phyloP scores from a whole-genome alignment of 2,797 vertebrate genomes.

The Pseudomugil tenellus region DNA sequence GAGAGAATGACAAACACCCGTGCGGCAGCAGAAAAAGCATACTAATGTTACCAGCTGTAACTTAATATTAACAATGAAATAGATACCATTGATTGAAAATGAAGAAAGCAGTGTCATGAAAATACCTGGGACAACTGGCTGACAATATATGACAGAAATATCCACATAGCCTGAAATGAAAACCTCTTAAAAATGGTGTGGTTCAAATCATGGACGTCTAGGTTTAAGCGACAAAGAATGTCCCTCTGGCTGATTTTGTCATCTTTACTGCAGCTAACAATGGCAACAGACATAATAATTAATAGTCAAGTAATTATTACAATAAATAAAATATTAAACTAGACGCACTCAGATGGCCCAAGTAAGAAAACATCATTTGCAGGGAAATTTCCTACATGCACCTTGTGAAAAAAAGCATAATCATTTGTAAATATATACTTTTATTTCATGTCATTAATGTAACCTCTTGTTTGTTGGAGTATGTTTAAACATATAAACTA shows the following conservation, averaged over 20 bases:
- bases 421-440: background rate
- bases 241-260: conserved; percentile 19
- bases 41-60: conserved; percentile 49
- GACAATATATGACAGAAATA: conserved; percentile 22
- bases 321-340: background rate
- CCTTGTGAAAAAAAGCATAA: background rate
- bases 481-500: background rate
- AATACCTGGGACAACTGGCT: conserved; percentile 13
- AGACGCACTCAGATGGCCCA: too few relatives aligned
- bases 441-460: background rate
- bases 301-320: background rate
- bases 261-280: background rate
- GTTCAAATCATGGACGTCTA: background rate
- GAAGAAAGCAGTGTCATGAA: conserved; percentile 12
- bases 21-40: conserved; percentile 14
- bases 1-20: conserved; percentile 8
- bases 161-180: background rate
- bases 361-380: too few relatives aligned
- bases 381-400: background rate
- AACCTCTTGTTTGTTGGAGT: background rate
- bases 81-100: conserved; percentile 25
- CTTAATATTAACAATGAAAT: conserved; percentile 35
- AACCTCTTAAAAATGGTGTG: conserved; percentile 1
- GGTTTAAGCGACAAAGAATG: conserved; percentile 1
- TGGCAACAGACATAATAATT: background rate